Base-by-base conservation (phyloP, 2,888 invertebrate species). In the Drosophila affinis region DNA sequence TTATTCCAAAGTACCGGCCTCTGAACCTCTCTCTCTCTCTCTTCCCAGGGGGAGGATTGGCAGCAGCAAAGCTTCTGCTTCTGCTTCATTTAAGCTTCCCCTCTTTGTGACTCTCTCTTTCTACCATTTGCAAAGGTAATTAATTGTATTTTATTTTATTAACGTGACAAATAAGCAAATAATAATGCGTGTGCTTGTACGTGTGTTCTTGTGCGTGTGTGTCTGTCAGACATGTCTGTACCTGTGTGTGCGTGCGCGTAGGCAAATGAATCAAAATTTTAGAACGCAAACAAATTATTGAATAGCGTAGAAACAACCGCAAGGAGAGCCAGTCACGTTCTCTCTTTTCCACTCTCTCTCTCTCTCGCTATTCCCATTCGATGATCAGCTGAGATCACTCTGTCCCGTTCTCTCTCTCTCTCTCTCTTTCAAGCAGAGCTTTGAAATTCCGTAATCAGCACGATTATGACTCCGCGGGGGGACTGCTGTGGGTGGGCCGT, bases 81-180 rank as follows among this genome's bases (percentile, higher is more conserved):
- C 46, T 27, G 45, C 54, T 54, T 39, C 44, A 39, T 9, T 34
- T 53, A 17, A 21, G 44, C 55, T 27, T 34, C 9, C 17, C 24
- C 51, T 32, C 17, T 46, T 9, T 17, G 17, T 51, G 14, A 1
- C 29, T 10, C 46, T 44, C 32, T 10, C 21, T 21, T 46, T 24
- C 65, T 56, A 54, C 58, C 60, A 29, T 59, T 47, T 51, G 46
- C 58, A 52, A 71, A 86, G 83, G 83, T 81, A 83, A 79, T 84
- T 81, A 84, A 78, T 72, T 81, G 67, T 73, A 72, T 87, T 79
- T 81, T 72, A 81, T 77, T 81, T 81, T 81, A 84, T 81, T 79
- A 78, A 79, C 62, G 62, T 77, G 84, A 74, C 84, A 81, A 84
- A 87, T 72, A 67, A 72, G 71, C 62, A 70, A 77, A 76, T 64